These are phyloP conservation scores for Lithophane ornitopus DNA, from an alignment of 2,888 invertebrate genomes.

Conservation along the genomic window DNA sequence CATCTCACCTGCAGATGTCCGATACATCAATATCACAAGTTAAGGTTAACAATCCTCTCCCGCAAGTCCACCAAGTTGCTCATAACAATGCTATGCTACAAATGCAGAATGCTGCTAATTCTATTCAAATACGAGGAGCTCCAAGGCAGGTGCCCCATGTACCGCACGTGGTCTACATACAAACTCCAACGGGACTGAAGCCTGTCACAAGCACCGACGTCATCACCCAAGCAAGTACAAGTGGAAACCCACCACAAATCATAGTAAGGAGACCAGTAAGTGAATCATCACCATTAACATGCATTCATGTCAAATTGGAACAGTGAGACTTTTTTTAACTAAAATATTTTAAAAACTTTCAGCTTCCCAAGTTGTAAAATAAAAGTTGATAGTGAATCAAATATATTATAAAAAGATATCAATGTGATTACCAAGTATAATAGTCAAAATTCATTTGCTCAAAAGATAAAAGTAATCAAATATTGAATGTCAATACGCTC, in stretches of 20 bases:
- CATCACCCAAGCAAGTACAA: constrained; percentile 87
- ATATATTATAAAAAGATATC: constrained; percentile 24
- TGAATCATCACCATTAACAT: constrained; percentile 74
- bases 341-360: constrained; percentile 1
- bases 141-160: constrained; percentile 89
- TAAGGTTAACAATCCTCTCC: constrained; percentile 81
- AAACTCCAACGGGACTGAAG: constrained; percentile 89
- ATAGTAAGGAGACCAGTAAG: constrained; percentile 89
- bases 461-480: constrained; percentile 28
- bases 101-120: constrained; percentile 83
- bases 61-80: constrained; percentile 86
- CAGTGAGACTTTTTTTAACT: constrained; percentile 52
- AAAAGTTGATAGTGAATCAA: constrained; percentile 35
- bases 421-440: constrained; percentile 22
- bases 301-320: constrained; percentile 60
- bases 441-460: constrained; percentile 15
- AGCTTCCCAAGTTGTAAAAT: constrained; percentile 14
- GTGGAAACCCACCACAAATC: constrained; percentile 88
- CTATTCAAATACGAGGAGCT: constrained; percentile 83
- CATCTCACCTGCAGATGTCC: constrained; percentile 81
- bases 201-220: constrained; percentile 87
- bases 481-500: constrained; percentile 7
- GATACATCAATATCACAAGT: constrained; percentile 82
- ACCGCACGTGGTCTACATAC: constrained; percentile 91
- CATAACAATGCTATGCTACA: constrained; percentile 82